Percentiles rank a stretch among this genome's conserved stretches.
These are phyloP conservation scores for Micronisus gabar DNA, from an alignment of 2,113 vertebrate genomes.

Conservation along the genomic window DNA sequence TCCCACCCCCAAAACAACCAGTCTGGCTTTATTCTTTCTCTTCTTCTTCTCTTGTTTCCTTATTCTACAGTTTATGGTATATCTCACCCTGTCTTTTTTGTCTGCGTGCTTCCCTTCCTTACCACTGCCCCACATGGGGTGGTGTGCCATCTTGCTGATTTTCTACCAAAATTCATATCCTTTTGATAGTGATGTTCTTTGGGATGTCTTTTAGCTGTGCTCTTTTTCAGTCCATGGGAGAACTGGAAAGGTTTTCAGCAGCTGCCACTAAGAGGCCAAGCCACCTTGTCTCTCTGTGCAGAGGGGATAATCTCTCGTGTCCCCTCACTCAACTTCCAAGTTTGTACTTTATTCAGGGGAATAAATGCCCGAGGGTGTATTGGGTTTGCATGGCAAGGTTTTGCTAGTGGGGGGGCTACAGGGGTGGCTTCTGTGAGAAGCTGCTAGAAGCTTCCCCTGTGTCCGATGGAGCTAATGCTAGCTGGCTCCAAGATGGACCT, in stretches of 20 bases:
- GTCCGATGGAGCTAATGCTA: no score
- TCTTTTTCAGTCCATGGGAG: not conserved
- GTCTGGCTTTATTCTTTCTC: not conserved
- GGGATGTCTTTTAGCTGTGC: not conserved
- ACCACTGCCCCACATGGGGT: fast-evolving
- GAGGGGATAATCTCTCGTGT: not conserved
- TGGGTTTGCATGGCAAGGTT: no score
- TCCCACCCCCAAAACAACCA: not conserved
- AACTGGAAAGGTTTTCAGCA: not conserved
- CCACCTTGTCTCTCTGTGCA: not conserved
- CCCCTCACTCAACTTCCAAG: not conserved
- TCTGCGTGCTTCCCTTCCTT: not conserved
- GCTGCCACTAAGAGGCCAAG: not conserved
- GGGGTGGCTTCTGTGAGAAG: no score
- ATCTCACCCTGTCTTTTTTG: not conserved
- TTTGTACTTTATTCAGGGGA: not conserved
- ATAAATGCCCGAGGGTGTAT: not conserved
- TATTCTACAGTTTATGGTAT: not conserved
- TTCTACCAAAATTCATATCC: not conserved
- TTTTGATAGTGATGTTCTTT: not conserved
- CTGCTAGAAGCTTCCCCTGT: no score
- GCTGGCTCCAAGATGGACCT: no score
- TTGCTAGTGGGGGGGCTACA: no score
- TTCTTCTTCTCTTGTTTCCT: not conserved
- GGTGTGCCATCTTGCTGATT: not conserved